phyloP scores from a whole-genome alignment of 2,113 vertebrate species.

The Seriola aureovittata region DNA sequence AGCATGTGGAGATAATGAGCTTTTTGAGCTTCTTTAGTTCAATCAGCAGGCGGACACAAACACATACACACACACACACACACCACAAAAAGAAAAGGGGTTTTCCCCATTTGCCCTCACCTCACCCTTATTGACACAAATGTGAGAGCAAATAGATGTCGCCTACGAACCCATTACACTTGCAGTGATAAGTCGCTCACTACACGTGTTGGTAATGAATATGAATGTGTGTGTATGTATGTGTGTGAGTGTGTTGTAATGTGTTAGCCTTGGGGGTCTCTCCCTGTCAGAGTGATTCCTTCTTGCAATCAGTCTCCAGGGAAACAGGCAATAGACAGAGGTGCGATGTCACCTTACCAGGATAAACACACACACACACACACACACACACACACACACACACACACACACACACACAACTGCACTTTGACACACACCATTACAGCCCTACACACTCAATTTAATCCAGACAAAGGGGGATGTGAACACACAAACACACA shows the following conservation, averaged over 20 bases:
- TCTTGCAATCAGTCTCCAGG: slow-evolving; percentile 82
- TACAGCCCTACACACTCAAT: slow-evolving; percentile 76
- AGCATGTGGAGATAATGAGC: slow-evolving; percentile 73
- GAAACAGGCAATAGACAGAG: slow-evolving; percentile 76
- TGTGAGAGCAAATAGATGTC: slow-evolving; percentile 46
- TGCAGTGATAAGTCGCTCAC: slow-evolving; percentile 21
- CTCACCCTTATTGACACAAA: slow-evolving; percentile 56
- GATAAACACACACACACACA: slow-evolving; percentile 61
- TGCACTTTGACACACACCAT: slow-evolving; percentile 74
- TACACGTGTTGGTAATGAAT: slow-evolving; percentile 37
- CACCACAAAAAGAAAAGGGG: slow-evolving; percentile 14
- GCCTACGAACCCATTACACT: slow-evolving; percentile 29
- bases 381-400: slow-evolving; percentile 67
- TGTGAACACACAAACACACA: slow-evolving; percentile 39
- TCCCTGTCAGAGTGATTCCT: slow-evolving; percentile 65
- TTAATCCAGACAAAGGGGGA: slow-evolving; percentile 71
- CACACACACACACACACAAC: slow-evolving; percentile 60
- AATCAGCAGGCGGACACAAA: slow-evolving; percentile 39
- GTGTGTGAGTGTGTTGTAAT: slow-evolving; percentile 46
- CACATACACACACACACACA: slow-evolving; percentile 7
- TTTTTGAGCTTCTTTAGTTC: slow-evolving; percentile 70
- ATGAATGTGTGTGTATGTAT: slow-evolving; percentile 25
- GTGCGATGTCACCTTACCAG: slow-evolving; percentile 67
- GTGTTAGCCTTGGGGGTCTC: slow-evolving; percentile 71
- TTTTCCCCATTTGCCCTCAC: slow-evolving; percentile 35